Percentiles rank a stretch among this genome's conserved stretches.
Conservation (phyloP, 53 echinoderm and acorn worm species). For the Astropecten irregularis region DNA sequence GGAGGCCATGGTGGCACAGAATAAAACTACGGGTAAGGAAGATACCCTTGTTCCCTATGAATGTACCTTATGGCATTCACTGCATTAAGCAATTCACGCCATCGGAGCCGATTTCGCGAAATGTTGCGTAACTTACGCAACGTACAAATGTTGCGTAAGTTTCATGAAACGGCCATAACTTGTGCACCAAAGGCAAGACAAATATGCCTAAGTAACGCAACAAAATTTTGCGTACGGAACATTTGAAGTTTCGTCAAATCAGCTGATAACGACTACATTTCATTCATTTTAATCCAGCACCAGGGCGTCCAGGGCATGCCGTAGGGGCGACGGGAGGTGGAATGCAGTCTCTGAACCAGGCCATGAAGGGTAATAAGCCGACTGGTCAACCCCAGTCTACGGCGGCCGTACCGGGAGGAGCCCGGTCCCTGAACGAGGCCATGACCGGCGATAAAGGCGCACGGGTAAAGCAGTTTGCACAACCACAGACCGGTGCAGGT, state of each 20-base stretch:
- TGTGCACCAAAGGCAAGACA: no score
- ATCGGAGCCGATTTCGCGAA: no score
- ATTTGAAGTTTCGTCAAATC: no score
- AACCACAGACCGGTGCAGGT: constrained; percentile 17
- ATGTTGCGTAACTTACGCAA: no score
- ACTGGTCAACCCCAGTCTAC: not conserved
- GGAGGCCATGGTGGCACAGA: not conserved
- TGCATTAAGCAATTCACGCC: no score
- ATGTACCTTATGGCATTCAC: no score
- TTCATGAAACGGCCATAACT: no score
- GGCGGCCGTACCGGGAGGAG: not conserved
- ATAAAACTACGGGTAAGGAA: not conserved
- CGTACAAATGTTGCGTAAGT: no score
- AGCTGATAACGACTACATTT: no score
- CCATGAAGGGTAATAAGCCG: constrained; percentile 10
- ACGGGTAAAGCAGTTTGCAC: not conserved
- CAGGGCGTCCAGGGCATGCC: not conserved
- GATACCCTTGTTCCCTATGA: not conserved
- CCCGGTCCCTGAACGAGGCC: constrained; percentile 11
- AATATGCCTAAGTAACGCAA: no score
- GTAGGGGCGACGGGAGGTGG: not conserved
- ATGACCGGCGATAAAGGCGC: constrained; percentile 18
- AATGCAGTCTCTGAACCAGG: constrained; percentile 1
- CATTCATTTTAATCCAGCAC: no score
- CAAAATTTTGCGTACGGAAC: no score